A percentile compares a stretch with the other conserved stretches of the same genome.
These are phyloP conservation scores for Gephyroberyx darwinii DNA, from an alignment of 2,797 vertebrate species.

Conservation along the genomic window DNA sequence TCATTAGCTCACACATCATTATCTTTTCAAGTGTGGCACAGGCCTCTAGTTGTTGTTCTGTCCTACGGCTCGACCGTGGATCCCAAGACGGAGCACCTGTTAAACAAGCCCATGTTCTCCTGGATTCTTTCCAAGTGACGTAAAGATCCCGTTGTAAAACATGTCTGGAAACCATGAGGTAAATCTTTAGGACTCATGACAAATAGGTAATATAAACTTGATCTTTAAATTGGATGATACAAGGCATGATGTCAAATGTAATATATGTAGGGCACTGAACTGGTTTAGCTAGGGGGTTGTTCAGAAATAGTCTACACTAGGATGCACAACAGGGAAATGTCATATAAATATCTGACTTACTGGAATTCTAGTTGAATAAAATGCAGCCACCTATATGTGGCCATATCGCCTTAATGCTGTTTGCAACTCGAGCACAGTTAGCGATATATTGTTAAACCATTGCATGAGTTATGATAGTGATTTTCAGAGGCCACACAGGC, in stretches of 20 bases:
- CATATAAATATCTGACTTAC: background rate
- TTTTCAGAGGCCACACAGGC: slow-evolving; percentile 69
- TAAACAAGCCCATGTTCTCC: slow-evolving; percentile 38
- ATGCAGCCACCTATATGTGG: slow-evolving; percentile 7
- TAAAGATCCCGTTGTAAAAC: slow-evolving; percentile 60
- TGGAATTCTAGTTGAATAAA: slow-evolving; percentile 10
- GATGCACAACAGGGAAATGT: slow-evolving; percentile 1
- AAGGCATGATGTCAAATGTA: slow-evolving; percentile 34
- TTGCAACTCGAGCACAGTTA: slow-evolving; percentile 32
- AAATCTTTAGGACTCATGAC: slow-evolving; percentile 41
- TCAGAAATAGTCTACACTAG: slow-evolving; percentile 15
- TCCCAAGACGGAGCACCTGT: slow-evolving; percentile 54
- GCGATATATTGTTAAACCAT: slow-evolving; percentile 22
- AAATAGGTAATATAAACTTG: slow-evolving; percentile 47
- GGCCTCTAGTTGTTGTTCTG: slow-evolving; percentile 54
- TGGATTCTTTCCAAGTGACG: slow-evolving; percentile 77
- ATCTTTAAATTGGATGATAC: slow-evolving; percentile 46
- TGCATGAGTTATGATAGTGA: slow-evolving; percentile 14
- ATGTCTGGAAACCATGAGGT: slow-evolving; percentile 59
- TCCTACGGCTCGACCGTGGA: slow-evolving; percentile 43
- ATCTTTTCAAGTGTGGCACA: slow-evolving; percentile 28
- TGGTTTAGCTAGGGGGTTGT: background rate
- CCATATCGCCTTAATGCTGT: slow-evolving; percentile 19
- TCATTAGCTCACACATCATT: slow-evolving; percentile 52
- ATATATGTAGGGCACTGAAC: slow-evolving; percentile 8